Evolutionary conservation across 2,113 vertebrate species (phyloP), one percentile per base, ranked within the genome.

Genomic region (Ptyas mucosa): DNA sequence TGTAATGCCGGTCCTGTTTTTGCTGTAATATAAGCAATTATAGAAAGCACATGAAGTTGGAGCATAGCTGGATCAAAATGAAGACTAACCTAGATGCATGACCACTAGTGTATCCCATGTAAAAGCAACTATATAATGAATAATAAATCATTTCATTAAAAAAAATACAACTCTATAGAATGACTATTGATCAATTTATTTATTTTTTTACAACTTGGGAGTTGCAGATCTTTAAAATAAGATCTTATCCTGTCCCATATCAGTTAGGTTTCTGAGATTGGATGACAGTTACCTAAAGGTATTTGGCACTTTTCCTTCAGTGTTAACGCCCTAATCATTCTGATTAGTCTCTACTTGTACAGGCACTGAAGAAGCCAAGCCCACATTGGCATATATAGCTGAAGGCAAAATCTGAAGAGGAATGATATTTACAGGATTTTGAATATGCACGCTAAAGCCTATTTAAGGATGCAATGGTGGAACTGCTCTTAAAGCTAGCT

Each of bases 381-480:
- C 90, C 95, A 95, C 97, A 96, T 94, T 94, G 97, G 96, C 24
- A 1, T 97, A 96, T 89, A 88, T 96, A 96, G 96, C 98, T 98
- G 90, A 94, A 95, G 98, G 98, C 94, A 29, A 97, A 97, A 97
- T 97, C 97, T 97, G 97, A 97, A 97, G 95, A 97, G 96, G 95
- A 98, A 91, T 97, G 96, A 97, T 96, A 96, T 96, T 97, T 97
- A 95, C 93, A 96, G 94, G 26, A 55, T 90, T 94, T 96, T 97
- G 95, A 96, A 95, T 97, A 95, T 96, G 95, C 94, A 21, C 94
- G 94, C 96, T 61, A 95, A 93, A 97, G 90, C 94, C 91, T 99
- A 99, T 98, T 98, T 99, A 99, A 97, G 98, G 98, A 98, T 97
- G 88, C 95, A 96, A 95, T 93, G 92, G 14, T 92, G 58, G 81